Percentiles rank a stretch among this genome's conserved stretches.
Evolutionary conservation across 2,888 invertebrate genomes (phyloP).

Genomic region (Lasioglossum oenotherae): DNA sequence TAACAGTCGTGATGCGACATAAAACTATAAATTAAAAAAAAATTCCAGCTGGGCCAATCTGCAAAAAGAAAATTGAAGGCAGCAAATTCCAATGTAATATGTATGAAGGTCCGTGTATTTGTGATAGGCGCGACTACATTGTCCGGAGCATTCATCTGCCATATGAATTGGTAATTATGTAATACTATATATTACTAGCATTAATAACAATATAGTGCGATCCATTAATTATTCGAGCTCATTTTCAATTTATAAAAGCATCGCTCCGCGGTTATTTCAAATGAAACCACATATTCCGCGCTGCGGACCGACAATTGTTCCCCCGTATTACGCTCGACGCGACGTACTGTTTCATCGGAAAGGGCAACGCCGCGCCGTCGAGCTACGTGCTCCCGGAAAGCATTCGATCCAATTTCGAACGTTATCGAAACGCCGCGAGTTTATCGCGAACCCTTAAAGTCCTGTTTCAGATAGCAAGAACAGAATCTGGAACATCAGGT

Average conservation of each 20-base stretch:
- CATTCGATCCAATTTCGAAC: neutral
- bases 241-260: slow-evolving; percentile 58
- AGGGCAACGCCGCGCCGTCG: neutral
- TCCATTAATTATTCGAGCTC: slow-evolving; percentile 61
- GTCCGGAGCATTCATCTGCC: slow-evolving; percentile 29
- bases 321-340: neutral
- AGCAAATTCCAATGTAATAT: neutral
- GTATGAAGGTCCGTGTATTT: neutral
- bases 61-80: neutral
- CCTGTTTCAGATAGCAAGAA: neutral
- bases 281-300: slow-evolving; percentile 11
- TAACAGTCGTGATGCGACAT: no score
- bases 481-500: neutral
- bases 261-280: slow-evolving; percentile 13
- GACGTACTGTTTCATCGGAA: neutral
- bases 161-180: slow-evolving; percentile 63
- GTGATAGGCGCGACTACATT: slow-evolving; percentile 39
- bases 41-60: no score
- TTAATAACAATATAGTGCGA: slow-evolving; percentile 48
- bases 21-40: no score
- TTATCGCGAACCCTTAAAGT: neutral
- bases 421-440: neutral
- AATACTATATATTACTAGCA: slow-evolving; percentile 46
- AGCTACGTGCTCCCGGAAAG: neutral
- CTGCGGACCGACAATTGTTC: slow-evolving; percentile 15